Percentiles rank a stretch among this genome's conserved stretches.
Conservation (phyloP, 1,140 invertebrate genomes). For the Saccostrea glomerata region DNA sequence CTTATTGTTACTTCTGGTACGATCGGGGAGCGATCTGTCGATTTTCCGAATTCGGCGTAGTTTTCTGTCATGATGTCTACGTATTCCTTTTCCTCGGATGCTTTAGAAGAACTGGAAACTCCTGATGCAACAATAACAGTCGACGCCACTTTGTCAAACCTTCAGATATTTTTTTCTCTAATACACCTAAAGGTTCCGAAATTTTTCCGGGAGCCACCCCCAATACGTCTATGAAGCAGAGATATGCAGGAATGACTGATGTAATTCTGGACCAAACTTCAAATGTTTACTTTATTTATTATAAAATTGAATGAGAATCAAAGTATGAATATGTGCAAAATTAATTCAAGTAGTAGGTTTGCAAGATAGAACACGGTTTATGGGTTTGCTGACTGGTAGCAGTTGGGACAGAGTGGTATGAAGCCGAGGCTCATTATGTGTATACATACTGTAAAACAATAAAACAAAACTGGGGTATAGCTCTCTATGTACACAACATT, state of each 20-base stretch:
- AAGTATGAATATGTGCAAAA: neutral
- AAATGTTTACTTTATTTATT: neutral
- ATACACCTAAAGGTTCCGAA: neutral
- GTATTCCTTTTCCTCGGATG: neutral
- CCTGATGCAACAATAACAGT: neutral
- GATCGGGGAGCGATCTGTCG: constrained; percentile 54
- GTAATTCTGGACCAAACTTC: neutral
- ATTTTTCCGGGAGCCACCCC: neutral
- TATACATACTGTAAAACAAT: constrained; percentile 25
- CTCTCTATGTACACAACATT: neutral
- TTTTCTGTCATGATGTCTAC: constrained; percentile 59
- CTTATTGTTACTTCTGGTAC: constrained; percentile 63
- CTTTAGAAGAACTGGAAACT: neutral
- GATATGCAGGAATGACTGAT: neutral
- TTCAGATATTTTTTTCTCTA: neutral
- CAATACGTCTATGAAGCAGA: neutral
- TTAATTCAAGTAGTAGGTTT: constrained; percentile 11
- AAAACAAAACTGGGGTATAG: neutral
- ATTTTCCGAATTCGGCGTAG: constrained; percentile 66
- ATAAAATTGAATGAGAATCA: neutral
- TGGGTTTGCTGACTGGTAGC: neutral
- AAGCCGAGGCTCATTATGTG: neutral
- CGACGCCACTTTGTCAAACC: neutral
- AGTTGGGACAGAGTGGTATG: neutral
- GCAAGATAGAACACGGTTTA: constrained; percentile 17